Percentiles rank a stretch among this genome's conserved stretches.
phyloP scores from a whole-genome alignment of 2,113 vertebrate genomes.

The Pristiophorus japonicus region DNA sequence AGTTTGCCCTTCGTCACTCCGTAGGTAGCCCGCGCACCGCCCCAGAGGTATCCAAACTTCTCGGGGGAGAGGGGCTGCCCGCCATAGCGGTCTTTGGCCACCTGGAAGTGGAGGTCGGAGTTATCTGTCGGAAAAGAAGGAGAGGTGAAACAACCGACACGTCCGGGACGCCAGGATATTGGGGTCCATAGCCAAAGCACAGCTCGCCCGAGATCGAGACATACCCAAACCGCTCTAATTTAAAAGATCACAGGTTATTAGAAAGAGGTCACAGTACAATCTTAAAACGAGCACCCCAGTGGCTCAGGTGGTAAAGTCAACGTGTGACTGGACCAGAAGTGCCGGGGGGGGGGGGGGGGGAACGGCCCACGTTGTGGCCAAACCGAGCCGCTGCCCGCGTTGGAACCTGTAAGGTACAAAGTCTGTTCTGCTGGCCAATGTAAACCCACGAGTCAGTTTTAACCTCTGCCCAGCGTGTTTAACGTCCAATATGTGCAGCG shows the following conservation, averaged over 20 bases:
- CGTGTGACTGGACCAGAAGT: background rate
- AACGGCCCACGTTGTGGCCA: background rate
- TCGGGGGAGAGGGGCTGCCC: slow-evolving; percentile 73
- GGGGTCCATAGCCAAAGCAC: background rate
- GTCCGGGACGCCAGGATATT: too few relatives aligned
- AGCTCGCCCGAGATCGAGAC: background rate
- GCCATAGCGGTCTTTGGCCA: slow-evolving; percentile 60
- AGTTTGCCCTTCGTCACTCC: slow-evolving; percentile 66
- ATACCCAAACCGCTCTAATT: background rate
- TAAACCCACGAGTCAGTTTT: slow-evolving; percentile 15
- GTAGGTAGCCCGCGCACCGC: slow-evolving; percentile 73
- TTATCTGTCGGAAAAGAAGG: slow-evolving; percentile 55
- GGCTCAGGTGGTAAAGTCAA: background rate
- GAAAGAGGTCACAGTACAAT: background rate
- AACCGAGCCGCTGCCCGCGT: background rate
- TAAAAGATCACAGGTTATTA: background rate
- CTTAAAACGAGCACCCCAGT: background rate
- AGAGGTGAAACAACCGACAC: background rate
- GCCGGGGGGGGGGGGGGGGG: too few relatives aligned
- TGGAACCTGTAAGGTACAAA: slow-evolving; percentile 26
- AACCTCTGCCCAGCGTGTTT: background rate
- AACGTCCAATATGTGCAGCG: background rate
- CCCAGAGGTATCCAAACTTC: slow-evolving; percentile 73
- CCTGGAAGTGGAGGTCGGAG: slow-evolving; percentile 76
- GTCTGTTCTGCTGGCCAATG: slow-evolving; percentile 27